Base-by-base conservation (phyloP, 2,888 invertebrate species). In the Acleris literana region DNA sequence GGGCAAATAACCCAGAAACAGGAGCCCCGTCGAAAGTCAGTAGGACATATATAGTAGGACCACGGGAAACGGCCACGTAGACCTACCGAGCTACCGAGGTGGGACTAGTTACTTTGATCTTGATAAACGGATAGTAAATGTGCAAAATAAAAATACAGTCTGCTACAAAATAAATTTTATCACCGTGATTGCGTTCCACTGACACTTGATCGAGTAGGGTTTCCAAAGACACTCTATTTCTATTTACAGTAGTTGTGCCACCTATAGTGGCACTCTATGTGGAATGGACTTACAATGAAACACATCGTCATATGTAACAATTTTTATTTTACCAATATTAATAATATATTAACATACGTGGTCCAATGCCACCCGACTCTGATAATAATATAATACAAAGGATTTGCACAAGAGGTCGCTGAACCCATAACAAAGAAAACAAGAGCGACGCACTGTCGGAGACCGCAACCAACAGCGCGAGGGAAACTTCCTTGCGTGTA, bases 281-380 rank as follows among this genome's bases (percentile, higher is more conserved):
- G 17, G 46, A 7, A 46, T 44, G 17, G 33, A n/a, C 11, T 2
- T 17, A 33, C 53, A 82, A 81, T 84, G 86, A 79, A 81, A 78
- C 56, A 69, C 63, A 69, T 63, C 70, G 72, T 88, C 88, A 88
- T 90, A 90, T 90, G 90, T 92, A 92, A 92, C 92, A 92, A 92
- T 92, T 91, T 63, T 90, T 90, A 90, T 90, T 92, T 92, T 91
- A 92, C 89, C 92, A 92, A 91, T 92, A 92, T 92, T 89, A 90
- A 88, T 91, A 91, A 92, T 92, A 92, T 92, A 92, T 92, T 92
- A 92, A 92, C 92, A 92, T 88, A 91, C 85, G 92, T 90, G 92
- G 92, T 90, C 90, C 88, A 81, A 75, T 84, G 86, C 91, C 92
- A 92, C 91, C 87, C 85, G 87, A 84, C 84, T 89, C 88, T 88